Evolutionary conservation across 1,140 invertebrate genomes (phyloP), one percentile per base, ranked within the genome.

Genomic region (Drosophila nasuta): DNA sequence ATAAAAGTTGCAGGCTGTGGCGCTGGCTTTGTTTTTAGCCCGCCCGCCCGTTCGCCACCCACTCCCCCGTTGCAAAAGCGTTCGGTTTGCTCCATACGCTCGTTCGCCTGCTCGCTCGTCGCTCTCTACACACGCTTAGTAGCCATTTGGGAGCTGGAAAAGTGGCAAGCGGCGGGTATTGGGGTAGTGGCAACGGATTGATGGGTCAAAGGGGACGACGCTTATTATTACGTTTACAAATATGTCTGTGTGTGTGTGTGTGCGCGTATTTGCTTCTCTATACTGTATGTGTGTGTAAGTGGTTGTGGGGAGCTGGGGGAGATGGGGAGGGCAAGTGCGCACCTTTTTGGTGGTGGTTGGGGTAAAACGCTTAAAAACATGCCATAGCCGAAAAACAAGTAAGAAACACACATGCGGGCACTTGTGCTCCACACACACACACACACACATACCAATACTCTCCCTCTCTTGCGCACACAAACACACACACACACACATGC

Each of bases 141-240:
- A 91, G 91, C 86, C 91, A 83, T 91, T 91, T 91, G 91, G 91
- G 91, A 92, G 82, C 81, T 75, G 82, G 85, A 85, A 86, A 88
- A 89, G 83, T 88, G 81, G 83, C 83, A 88, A 88, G 85, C 85
- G 78, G 87, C 73, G 85, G 85, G 83, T 79, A 60, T 73, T 54
- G 49, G 83, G 76, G 77, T 79, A 89, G 75, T 89, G 85, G 85
- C 78, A 89, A 89, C 85, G 85, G 86, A 89, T 89, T 89, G 85
- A 89, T 88, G 85, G 81, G 85, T 89, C 83, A 88, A 89, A 88
- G 83, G 83, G 83, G 83, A 88, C 86, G 86, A 85, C 85, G 85
- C 85, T 89, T 89, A 89, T 89, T 89, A 89, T 89, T 89, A 85
- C 85, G 85, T 89, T 89, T 89, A 89, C 86, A 89, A 89, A 89